Evolutionary conservation across 2,888 invertebrate genomes (phyloP), one percentile per base, ranked within the genome.

Genomic region (Netelia inedita): DNA sequence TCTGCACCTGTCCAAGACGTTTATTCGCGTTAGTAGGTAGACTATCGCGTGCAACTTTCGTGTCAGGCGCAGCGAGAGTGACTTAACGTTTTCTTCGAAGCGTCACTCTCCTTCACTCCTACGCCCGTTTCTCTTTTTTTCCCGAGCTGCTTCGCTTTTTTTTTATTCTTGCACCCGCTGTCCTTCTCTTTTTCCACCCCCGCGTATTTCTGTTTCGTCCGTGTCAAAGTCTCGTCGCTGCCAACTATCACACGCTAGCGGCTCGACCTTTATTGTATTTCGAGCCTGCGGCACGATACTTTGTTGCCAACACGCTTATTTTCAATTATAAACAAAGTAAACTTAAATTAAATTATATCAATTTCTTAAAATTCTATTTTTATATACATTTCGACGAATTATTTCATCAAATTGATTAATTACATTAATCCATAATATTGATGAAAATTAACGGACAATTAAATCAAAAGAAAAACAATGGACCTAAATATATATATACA

Each of bases 1-100:
- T 85, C 65, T 71, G 43, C 79, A 68, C 76, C 55, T 69, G 79
- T 63, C 55, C 79, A 46, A 79, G 71, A 71, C 66, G 73, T 79
- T 79, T 78, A 66, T 66, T 63, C 57, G 57, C 78, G 72, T 73
- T 66, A 41, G 57, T 57, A 72, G 59, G 69, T 21, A 71, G n/a
- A 59, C 66, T 65, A 78, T 78, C 78, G 78, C 78, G 82, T 83
- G 73, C 82, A 68, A 72, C 71, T 46, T 19, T 53, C 55, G 55
- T 61, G 69, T 63, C 79, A 59, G 46, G 79, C 65, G 79, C 28
- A 28, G 65, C 65, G 69, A 74, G 82, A 86, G 75, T 80, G 86
- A 85, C 83, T 83, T 79, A 59, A 83, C 78, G 78, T 83, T 86
- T 83, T 84, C 79, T 79, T 66, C 46, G 28, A 57, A 57, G 71